phyloP scores from a whole-genome alignment of 2,888 invertebrate species.

The Ischnura elegans region DNA sequence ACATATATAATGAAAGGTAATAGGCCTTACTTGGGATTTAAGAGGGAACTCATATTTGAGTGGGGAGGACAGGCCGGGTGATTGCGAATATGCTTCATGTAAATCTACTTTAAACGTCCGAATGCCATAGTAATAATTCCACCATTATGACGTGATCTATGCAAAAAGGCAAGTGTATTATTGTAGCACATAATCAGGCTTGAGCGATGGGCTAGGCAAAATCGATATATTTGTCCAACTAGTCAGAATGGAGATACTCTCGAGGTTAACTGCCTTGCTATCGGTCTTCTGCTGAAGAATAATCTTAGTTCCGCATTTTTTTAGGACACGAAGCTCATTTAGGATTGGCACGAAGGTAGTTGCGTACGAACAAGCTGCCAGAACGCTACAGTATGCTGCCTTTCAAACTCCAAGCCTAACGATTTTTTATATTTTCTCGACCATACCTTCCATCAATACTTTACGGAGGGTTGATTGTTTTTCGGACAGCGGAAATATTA shows the following conservation, averaged over 20 bases:
- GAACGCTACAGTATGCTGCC: neutral
- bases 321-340: neutral
- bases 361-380: neutral
- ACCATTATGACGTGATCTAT: too few relatives aligned
- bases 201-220: neutral
- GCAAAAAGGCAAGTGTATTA: too few relatives aligned
- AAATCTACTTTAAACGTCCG: too few relatives aligned
- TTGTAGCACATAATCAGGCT: neutral
- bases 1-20: too few relatives aligned
- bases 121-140: too few relatives aligned
- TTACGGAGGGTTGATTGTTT: neutral
- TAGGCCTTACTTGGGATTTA: too few relatives aligned
- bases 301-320: neutral
- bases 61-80: too few relatives aligned
- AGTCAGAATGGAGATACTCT: too few relatives aligned
- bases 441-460: neutral
- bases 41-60: too few relatives aligned
- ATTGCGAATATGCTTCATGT: too few relatives aligned
- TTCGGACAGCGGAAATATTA: neutral
- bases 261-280: neutral
- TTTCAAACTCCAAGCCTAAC: neutral
- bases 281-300: neutral
- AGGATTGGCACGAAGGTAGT: neutral
- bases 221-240: neutral
- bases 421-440: neutral